A percentile compares a stretch with the other conserved stretches of the same genome.
Conservation (phyloP, 2,888 invertebrate genomes). For the Eupithecia inturbata region DNA sequence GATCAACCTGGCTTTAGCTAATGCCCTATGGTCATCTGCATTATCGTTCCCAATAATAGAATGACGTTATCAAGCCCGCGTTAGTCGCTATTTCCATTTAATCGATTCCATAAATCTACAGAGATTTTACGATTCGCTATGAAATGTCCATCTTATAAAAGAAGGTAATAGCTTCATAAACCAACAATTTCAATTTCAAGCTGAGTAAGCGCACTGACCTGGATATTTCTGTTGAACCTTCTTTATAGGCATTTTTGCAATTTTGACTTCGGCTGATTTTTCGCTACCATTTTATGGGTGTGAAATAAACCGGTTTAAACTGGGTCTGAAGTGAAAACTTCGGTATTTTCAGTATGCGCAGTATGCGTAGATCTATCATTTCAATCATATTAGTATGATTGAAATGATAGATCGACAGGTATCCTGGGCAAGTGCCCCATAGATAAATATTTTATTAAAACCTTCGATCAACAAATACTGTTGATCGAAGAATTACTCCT, state of each 20-base stretch:
- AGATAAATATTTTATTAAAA: not conserved
- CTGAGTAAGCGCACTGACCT: conserved; percentile 22
- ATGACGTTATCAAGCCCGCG: conserved; percentile 19
- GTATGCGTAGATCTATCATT: no score
- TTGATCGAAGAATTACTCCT: no score
- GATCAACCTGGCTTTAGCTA: not conserved
- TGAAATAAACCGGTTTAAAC: not conserved
- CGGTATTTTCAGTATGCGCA: not conserved
- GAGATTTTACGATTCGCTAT: conserved; percentile 25
- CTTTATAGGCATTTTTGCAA: conserved; percentile 14
- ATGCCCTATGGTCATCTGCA: conserved; percentile 1
- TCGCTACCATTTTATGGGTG: conserved; percentile 5
- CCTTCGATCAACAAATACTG: no score
- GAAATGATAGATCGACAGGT: not conserved
- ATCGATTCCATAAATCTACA: conserved; percentile 26
- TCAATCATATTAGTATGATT: not conserved
- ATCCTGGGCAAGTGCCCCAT: not conserved
- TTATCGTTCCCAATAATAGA: conserved; percentile 23
- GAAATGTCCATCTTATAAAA: conserved; percentile 21
- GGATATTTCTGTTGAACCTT: conserved; percentile 11
- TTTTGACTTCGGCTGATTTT: conserved; percentile 14
- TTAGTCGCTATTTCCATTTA: conserved; percentile 15
- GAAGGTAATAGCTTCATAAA: conserved; percentile 24
- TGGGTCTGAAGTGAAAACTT: not conserved
- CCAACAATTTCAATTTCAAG: conserved; percentile 23